Evolutionary conservation across 1,140 invertebrate genomes (phyloP).

Genomic region (Brachionus koreanus): DNA sequence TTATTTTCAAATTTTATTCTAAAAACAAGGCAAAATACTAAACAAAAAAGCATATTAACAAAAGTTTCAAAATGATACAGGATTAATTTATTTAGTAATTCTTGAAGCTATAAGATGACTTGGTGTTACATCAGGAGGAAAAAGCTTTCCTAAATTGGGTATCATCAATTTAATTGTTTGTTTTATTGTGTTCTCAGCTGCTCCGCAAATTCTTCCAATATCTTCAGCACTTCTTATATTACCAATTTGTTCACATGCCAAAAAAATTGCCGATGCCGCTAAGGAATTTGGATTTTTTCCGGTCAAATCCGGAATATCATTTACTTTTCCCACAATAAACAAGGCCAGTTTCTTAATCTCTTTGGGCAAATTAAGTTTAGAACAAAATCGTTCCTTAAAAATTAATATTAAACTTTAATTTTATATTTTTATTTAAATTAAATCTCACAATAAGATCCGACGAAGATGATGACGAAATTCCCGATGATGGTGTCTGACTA

Average conservation of each 20-base stretch:
- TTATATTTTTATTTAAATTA: background rate
- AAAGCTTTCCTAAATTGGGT: conserved; percentile 81
- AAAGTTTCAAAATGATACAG: background rate
- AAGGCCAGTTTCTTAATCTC: conserved; percentile 91
- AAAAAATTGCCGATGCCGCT: conserved; percentile 97
- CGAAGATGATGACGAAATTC: background rate
- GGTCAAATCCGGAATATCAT: conserved; percentile 92
- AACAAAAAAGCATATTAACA: background rate
- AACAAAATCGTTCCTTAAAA: conserved; percentile 64
- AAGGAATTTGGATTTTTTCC: conserved; percentile 98
- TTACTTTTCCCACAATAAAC: conserved; percentile 90
- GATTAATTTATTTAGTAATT: background rate
- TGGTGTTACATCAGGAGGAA: conserved; percentile 92
- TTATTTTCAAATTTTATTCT: background rate
- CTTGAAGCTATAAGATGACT: background rate
- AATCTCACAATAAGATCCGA: background rate
- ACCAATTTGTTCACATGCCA: conserved; percentile 94
- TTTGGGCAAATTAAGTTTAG: conserved; percentile 71
- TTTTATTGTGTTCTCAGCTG: conserved; percentile 95
- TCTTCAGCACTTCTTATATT: conserved; percentile 63
- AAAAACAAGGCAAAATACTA: background rate
- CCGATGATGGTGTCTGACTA: conserved; percentile 63
- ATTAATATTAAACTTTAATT: background rate
- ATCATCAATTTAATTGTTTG: conserved; percentile 98
- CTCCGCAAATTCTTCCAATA: conserved; percentile 96